Conservation (phyloP, 2,888 invertebrate genomes). For the Ptilodon capucinus region DNA sequence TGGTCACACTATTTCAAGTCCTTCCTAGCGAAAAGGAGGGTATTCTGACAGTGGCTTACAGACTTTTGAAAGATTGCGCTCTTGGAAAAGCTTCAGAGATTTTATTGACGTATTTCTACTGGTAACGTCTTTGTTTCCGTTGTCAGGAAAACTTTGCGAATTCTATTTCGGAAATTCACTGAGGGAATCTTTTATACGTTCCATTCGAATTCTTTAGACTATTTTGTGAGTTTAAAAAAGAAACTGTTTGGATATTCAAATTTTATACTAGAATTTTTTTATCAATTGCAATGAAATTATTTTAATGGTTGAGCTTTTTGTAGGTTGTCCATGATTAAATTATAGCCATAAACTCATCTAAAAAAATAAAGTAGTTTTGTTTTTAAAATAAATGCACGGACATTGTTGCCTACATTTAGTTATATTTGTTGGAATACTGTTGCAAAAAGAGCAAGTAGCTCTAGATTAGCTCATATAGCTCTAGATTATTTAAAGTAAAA, state of each 20-base stretch:
- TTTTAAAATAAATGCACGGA: no score
- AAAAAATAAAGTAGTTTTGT: no score
- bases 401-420: no score
- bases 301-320: no score
- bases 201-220: slow-evolving; percentile 6
- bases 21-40: slow-evolving; percentile 58
- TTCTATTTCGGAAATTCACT: slow-evolving; percentile 13
- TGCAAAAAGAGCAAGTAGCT: no score
- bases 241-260: background rate
- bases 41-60: slow-evolving; percentile 53
- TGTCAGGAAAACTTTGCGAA: slow-evolving; percentile 28
- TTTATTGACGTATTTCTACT: slow-evolving; percentile 52
- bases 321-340: no score
- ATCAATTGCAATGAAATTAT: no score
- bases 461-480: no score
- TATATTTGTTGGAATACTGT: no score
- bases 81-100: slow-evolving; percentile 57
- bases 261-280: background rate
- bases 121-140: slow-evolving; percentile 36
- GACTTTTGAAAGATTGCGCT: slow-evolving; percentile 59
- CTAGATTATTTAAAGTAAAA: background rate
- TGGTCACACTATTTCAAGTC: slow-evolving; percentile 50
- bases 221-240: background rate
- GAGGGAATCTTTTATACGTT: slow-evolving; percentile 17
- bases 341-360: no score